These are phyloP conservation scores for Odontesthes bonariensis DNA, from an alignment of 2,113 vertebrate genomes.

Conservation along the genomic window DNA sequence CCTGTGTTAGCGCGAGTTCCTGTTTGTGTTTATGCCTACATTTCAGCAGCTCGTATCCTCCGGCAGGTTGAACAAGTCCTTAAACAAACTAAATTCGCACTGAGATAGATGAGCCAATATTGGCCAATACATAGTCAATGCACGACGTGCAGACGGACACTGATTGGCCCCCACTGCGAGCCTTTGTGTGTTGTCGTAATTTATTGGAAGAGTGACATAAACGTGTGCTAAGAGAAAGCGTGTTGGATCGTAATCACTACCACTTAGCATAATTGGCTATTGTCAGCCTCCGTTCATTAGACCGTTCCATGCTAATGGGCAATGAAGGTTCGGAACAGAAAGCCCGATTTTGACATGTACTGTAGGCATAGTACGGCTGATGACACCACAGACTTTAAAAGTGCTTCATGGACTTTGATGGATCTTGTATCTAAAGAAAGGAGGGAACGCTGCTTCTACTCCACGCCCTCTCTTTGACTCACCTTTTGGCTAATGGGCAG, in stretches of 20 bases:
- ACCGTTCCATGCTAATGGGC: constrained; percentile 27
- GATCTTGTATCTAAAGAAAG: constrained; percentile 17
- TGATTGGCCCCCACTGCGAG: constrained; percentile 45
- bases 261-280: constrained; percentile 73
- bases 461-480: constrained; percentile 43
- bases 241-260: constrained; percentile 66
- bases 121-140: constrained; percentile 18
- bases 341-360: constrained; percentile 24
- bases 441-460: constrained; percentile 6
- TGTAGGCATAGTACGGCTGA: background rate
- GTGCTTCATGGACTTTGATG: background rate
- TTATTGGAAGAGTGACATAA: constrained; percentile 62
- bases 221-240: constrained; percentile 65
- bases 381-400: background rate
- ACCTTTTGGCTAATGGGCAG: constrained; percentile 70
- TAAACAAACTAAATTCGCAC: constrained; percentile 20
- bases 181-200: constrained; percentile 65
- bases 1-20: background rate
- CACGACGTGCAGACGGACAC: constrained; percentile 45
- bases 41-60: constrained; percentile 15
- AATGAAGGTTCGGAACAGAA: constrained; percentile 21
- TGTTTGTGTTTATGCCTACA: constrained; percentile 13
- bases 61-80: background rate
- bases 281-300: constrained; percentile 65
- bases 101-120: constrained; percentile 20